Percentiles rank a stretch among this genome's conserved stretches.
Evolutionary conservation across 2,888 invertebrate species (phyloP).

Genomic region (Brachyptera putata): DNA sequence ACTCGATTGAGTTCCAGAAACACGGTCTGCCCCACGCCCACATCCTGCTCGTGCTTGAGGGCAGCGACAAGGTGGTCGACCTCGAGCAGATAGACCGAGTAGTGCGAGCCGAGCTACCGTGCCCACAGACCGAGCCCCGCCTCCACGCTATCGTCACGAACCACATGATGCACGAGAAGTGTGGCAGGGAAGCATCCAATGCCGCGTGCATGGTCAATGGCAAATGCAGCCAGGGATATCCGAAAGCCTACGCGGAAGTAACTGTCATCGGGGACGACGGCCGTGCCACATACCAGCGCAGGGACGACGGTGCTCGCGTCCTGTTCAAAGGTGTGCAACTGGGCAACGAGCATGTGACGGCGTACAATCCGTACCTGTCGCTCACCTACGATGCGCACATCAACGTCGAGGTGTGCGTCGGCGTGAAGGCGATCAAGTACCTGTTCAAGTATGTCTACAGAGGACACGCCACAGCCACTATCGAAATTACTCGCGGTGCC

Average conservation of each 20-base stretch:
- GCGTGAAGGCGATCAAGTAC: slow-evolving; percentile 32
- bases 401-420: slow-evolving; percentile 40
- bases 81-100: slow-evolving; percentile 32
- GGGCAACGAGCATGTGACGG: slow-evolving; percentile 42
- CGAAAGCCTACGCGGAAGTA: slow-evolving; percentile 34
- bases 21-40: slow-evolving; percentile 37
- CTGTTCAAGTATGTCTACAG: slow-evolving; percentile 36
- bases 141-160: slow-evolving; percentile 31
- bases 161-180: slow-evolving; percentile 37
- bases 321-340: slow-evolving; percentile 16
- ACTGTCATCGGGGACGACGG: slow-evolving; percentile 38
- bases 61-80: slow-evolving; percentile 36
- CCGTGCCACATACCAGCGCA: slow-evolving; percentile 39
- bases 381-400: slow-evolving; percentile 41
- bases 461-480: slow-evolving; percentile 35
- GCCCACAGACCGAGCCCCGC: neutral
- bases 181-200: slow-evolving; percentile 30
- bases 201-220: slow-evolving; percentile 18
- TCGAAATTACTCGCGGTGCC: slow-evolving; percentile 1
- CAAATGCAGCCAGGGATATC: slow-evolving; percentile 9
- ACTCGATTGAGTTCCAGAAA: slow-evolving; percentile 40
- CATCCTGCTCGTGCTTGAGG: slow-evolving; percentile 34
- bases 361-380: slow-evolving; percentile 40
- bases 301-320: slow-evolving; percentile 32
- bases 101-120: slow-evolving; percentile 28